Conservation (phyloP, 2,797 vertebrate species). For the Euphonia xanthogaster region DNA sequence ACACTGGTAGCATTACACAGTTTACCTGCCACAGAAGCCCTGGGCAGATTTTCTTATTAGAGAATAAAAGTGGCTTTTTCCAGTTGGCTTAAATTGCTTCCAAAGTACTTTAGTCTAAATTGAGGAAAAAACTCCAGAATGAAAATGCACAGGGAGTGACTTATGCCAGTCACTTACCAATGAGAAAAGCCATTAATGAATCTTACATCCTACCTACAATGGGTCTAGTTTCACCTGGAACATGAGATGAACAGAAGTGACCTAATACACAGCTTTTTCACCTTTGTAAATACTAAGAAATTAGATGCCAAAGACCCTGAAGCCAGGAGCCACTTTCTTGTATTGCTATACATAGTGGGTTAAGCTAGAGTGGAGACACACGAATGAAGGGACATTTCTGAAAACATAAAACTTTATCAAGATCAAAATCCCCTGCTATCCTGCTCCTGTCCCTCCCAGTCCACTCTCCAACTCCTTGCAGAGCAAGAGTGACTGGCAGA, state of each 20-base stretch:
- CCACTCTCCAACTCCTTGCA: background rate
- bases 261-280: background rate
- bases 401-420: conserved; percentile 13
- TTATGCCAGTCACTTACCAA: background rate
- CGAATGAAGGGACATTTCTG: rapidly evolving
- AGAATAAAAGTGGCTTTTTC: background rate
- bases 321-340: background rate
- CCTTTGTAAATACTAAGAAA: background rate
- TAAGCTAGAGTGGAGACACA: background rate
- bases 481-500: background rate
- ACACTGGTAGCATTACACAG: background rate
- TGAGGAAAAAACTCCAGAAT: background rate
- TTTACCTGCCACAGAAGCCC: background rate
- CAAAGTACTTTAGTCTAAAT: background rate
- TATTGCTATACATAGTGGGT: background rate
- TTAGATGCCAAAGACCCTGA: background rate
- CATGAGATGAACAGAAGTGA: background rate
- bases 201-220: background rate
- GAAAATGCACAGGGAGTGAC: background rate
- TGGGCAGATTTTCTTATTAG: background rate
- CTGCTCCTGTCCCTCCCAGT: background rate
- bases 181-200: background rate
- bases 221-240: background rate
- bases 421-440: background rate
- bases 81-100: conserved; percentile 22